phyloP scores from a whole-genome alignment of 2,113 vertebrate species.

The Odontesthes bonariensis region DNA sequence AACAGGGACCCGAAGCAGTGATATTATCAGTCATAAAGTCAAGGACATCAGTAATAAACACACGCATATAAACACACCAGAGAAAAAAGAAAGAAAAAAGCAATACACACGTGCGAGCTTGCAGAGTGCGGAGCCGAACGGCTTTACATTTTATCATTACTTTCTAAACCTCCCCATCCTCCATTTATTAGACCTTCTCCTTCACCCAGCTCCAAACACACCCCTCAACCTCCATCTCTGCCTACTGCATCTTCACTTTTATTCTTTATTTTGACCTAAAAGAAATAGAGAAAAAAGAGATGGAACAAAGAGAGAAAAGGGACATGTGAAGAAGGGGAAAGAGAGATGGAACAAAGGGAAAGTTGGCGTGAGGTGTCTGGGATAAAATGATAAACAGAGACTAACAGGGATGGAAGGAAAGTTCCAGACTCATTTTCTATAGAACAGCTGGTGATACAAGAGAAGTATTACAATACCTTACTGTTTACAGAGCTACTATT shows the following conservation, averaged over 20 bases:
- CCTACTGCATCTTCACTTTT: background rate
- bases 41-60: constrained; percentile 67
- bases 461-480: too few relatives aligned
- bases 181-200: constrained; percentile 55
- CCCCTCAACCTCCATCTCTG: constrained; percentile 11
- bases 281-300: constrained; percentile 7
- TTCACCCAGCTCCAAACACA: constrained; percentile 36
- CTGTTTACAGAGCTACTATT: too few relatives aligned
- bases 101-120: constrained; percentile 17
- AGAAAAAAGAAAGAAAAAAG: constrained; percentile 1
- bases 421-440: background rate
- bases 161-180: constrained; percentile 61
- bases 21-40: constrained; percentile 62
- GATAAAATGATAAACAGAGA: background rate
- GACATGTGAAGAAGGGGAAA: background rate
- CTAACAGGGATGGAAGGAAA: background rate
- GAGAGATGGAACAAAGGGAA: background rate
- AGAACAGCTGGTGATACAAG: background rate
- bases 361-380: background rate
- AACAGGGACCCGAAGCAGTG: constrained; percentile 40
- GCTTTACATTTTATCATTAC: constrained; percentile 60
- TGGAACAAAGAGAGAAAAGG: background rate
- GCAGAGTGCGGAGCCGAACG: constrained; percentile 2
- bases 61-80: constrained; percentile 10
- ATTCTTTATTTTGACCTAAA: constrained; percentile 10